Evolutionary conservation across 2,113 vertebrate genomes (phyloP), one percentile per base, ranked within the genome.

Genomic region (Nipponia nippon): DNA sequence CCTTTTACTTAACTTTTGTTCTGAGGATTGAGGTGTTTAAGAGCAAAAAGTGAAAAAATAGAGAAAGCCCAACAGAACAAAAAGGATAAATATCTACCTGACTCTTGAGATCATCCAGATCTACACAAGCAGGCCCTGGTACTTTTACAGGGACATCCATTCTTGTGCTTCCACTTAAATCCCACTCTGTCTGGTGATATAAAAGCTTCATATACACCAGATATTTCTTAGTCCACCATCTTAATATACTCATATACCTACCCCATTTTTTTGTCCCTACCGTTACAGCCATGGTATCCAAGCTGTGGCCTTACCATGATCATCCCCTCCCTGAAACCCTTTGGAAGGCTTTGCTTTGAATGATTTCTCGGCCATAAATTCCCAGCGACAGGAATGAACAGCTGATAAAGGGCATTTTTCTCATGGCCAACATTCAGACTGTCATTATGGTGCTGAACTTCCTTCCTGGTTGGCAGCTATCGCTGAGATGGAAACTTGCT

Each of bases 241-340:
- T 62, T 16, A 42, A 32, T 20, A 26, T 19, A 16, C 21, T 55
- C 40, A 7, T 6, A 59, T 19, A n/a, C 32, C 17, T n/a, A 47
- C 8, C 8, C 12, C 0, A 0, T 3, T 44, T 42, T n/a, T 62
- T 27, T 50, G 6, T 62, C n/a, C 36, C 42, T 46, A 11, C 13
- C 1, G 1, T 38, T n/a, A 53, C 16, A 42, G 46, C 13, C 3
- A 7, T 20, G 27, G 34, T 13, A 30, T 56, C 47, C 58, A 67
- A 87, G 17, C 44, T 75, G 29, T 58, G 53, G 13, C 29, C 10
- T 83, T 10, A 16, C 55, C 17, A 8, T 11, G 16, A 73, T 13
- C 13, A 36, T 59, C 23, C 42, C 2, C 30, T 55, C 69, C n/a
- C 38, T 23, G 49, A 72, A 66, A 42, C 6, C 17, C 21, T 56